phyloP scores from a whole-genome alignment of 1,140 invertebrate species.

The Cydia amplana region DNA sequence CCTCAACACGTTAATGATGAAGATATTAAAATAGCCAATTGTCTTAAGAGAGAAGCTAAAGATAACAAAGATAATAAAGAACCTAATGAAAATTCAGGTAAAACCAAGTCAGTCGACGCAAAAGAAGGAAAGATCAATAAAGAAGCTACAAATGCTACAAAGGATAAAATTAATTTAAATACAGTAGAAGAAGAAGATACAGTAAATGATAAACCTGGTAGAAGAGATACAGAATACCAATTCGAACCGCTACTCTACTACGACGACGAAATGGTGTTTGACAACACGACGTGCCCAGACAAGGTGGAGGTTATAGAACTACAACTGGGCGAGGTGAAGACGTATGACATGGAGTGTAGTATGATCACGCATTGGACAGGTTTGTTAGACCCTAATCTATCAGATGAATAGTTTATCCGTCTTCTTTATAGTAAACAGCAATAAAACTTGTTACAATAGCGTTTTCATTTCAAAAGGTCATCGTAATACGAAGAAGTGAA shows the following conservation, averaged over 20 bases:
- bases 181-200: not conserved
- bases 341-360: not conserved
- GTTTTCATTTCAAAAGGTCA: too few relatives aligned
- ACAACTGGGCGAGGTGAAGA: not conserved
- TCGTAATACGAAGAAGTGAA: too few relatives aligned
- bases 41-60: not conserved
- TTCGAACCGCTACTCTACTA: not conserved
- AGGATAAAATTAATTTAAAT: not conserved
- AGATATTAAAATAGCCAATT: not conserved
- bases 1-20: not conserved
- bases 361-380: not conserved
- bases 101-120: too few relatives aligned
- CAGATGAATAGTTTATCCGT: too few relatives aligned
- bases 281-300: not conserved
- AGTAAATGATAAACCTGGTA: not conserved
- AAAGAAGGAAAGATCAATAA: not conserved
- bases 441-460: too few relatives aligned
- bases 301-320: constrained; percentile 3
- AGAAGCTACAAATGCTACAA: not conserved
- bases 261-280: not conserved
- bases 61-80: too few relatives aligned
- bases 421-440: too few relatives aligned
- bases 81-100: too few relatives aligned
- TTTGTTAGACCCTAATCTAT: too few relatives aligned
- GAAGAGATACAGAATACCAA: constrained; percentile 8